These are phyloP conservation scores for Acanthiza pusilla DNA, from an alignment of 2,797 vertebrate genomes.

Conservation along the genomic window DNA sequence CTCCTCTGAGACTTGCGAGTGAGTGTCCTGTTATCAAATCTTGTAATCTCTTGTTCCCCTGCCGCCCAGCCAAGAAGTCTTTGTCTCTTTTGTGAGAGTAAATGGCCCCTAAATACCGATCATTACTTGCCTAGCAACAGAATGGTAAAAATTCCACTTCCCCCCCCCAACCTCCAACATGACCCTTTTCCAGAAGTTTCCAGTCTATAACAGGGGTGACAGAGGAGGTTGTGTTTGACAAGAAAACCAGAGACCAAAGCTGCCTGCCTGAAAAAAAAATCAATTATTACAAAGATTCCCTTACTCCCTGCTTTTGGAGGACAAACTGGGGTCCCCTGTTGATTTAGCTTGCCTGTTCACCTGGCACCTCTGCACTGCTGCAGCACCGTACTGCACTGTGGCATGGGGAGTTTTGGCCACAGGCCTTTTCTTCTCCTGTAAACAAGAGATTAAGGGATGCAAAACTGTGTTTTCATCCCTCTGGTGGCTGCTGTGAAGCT, in stretches of 20 bases:
- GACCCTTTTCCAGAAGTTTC: not conserved
- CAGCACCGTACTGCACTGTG: fast-evolving
- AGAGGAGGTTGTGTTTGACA: not conserved
- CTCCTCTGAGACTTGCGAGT: too few relatives aligned
- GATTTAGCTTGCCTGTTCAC: not conserved
- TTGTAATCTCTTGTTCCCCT: too few relatives aligned
- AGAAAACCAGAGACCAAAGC: not conserved
- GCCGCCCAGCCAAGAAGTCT: too few relatives aligned
- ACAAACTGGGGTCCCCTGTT: not conserved
- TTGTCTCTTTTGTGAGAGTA: too few relatives aligned
- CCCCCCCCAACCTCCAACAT: too few relatives aligned
- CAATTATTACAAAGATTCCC: not conserved
- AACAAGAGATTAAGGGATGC: not conserved
- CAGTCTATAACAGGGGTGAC: not conserved
- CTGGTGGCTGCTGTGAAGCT: not conserved
- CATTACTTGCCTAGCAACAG: too few relatives aligned
- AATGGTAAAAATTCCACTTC: too few relatives aligned
- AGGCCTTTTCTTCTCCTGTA: not conserved
- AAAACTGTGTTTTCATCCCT: not conserved
- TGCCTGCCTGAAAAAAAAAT: not conserved
- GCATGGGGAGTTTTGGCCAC: not conserved
- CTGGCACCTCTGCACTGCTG: not conserved
- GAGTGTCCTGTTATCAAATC: too few relatives aligned
- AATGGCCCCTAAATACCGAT: too few relatives aligned
- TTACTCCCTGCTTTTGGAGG: not conserved